Conservation (phyloP, 2,888 invertebrate genomes). For the Leptopilina myrica region DNA sequence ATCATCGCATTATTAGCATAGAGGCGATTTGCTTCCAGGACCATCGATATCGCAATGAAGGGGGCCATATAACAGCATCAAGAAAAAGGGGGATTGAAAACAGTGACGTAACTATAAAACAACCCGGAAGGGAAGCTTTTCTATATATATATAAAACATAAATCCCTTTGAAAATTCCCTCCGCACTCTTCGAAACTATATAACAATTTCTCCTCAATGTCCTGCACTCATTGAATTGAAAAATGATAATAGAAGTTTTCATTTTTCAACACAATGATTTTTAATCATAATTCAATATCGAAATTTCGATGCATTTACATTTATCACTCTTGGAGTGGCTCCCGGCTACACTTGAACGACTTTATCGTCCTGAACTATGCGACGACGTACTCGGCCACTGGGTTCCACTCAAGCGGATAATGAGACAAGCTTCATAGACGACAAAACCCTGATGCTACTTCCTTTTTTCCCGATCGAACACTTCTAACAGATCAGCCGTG, state of each 20-base stretch:
- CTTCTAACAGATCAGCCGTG: constrained; percentile 61
- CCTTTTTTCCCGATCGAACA: constrained; percentile 53
- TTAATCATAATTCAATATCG: constrained; percentile 32
- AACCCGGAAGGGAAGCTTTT: constrained; percentile 1
- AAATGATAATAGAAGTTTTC: neutral
- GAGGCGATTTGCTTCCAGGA: constrained; percentile 67
- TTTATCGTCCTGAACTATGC: constrained; percentile 48
- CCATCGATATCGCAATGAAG: constrained; percentile 61
- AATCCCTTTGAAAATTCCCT: constrained; percentile 9
- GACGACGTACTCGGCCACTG: constrained; percentile 46
- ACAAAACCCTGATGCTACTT: constrained; percentile 56
- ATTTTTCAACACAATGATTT: no score
- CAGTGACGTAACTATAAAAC: constrained; percentile 37
- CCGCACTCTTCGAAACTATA: neutral
- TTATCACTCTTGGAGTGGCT: constrained; percentile 55
- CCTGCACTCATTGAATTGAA: constrained; percentile 12
- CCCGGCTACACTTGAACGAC: constrained; percentile 40
- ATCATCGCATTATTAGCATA: constrained; percentile 71
- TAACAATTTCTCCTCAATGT: constrained; percentile 25
- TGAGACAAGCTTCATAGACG: constrained; percentile 58
- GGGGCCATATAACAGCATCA: neutral
- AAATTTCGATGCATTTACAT: constrained; percentile 59
- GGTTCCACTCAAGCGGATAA: constrained; percentile 49
- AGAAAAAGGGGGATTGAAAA: constrained; percentile 26
- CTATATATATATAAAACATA: neutral